Percentiles rank a stretch among this genome's conserved stretches.
These are phyloP conservation scores for Danionella cerebrum DNA, from an alignment of 2,113 vertebrate species.

Conservation along the genomic window DNA sequence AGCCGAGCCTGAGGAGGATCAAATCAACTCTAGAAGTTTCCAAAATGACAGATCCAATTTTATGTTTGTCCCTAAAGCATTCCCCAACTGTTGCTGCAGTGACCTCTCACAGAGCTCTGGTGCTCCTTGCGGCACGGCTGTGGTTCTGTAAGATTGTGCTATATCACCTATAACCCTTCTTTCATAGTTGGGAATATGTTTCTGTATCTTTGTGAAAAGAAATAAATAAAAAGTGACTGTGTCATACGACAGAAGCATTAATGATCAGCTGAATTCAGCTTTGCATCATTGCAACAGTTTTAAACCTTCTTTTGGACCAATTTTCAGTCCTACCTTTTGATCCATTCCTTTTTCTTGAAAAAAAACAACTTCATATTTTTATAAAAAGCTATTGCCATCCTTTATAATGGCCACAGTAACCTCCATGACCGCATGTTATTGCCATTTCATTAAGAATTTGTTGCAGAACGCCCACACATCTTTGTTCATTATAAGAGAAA, in stretches of 20 bases:
- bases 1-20: slow-evolving; percentile 61
- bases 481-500: not conserved
- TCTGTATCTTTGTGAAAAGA: too few relatives aligned
- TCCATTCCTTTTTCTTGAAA: not conserved
- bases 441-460: not conserved
- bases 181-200: slow-evolving; percentile 40
- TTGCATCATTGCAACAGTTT: not conserved
- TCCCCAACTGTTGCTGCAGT: slow-evolving; percentile 59
- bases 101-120: slow-evolving; percentile 61
- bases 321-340: not conserved
- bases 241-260: too few relatives aligned
- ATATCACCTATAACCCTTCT: slow-evolving; percentile 40
- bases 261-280: too few relatives aligned
- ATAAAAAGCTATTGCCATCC: not conserved
- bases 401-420: not conserved
- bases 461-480: not conserved
- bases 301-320: not conserved
- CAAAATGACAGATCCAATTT: slow-evolving; percentile 74
- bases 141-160: slow-evolving; percentile 55
- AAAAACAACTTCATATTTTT: not conserved
- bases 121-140: slow-evolving; percentile 41
- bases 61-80: slow-evolving; percentile 61
- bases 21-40: slow-evolving; percentile 70
- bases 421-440: not conserved
- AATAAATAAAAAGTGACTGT: slow-evolving; percentile 41